Conservation (phyloP, 2,113 vertebrate genomes). For the Tyto alba region DNA sequence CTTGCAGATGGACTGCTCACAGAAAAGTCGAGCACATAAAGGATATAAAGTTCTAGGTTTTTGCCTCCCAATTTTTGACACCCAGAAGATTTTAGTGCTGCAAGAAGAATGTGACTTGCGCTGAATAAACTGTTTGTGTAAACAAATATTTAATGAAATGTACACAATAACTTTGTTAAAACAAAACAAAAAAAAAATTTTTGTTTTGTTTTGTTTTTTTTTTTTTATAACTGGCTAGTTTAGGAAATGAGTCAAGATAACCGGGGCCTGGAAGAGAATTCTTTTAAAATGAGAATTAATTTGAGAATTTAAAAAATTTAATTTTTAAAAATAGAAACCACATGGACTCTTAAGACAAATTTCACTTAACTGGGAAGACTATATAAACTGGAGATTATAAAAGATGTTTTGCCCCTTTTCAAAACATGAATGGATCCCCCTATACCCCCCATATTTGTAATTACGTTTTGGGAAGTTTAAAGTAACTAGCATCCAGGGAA, state of each 20-base stretch:
- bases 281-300: background rate
- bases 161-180: background rate
- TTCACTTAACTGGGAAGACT: background rate
- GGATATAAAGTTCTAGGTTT: background rate
- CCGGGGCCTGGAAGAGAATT: background rate
- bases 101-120: background rate
- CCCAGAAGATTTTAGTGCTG: background rate
- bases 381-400: background rate
- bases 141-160: background rate
- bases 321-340: background rate
- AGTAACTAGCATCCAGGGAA: background rate
- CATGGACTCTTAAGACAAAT: background rate
- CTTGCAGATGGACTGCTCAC: background rate
- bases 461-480: background rate
- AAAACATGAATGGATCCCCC: background rate
- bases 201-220: background rate
- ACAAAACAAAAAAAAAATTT: background rate
- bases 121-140: background rate
- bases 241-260: background rate
- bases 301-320: background rate
- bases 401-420: background rate
- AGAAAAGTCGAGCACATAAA: background rate
- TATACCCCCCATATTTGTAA: background rate
- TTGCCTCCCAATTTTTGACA: background rate
- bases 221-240: background rate